Conservation (phyloP, 1,140 invertebrate genomes). For the Heliconius congener region DNA sequence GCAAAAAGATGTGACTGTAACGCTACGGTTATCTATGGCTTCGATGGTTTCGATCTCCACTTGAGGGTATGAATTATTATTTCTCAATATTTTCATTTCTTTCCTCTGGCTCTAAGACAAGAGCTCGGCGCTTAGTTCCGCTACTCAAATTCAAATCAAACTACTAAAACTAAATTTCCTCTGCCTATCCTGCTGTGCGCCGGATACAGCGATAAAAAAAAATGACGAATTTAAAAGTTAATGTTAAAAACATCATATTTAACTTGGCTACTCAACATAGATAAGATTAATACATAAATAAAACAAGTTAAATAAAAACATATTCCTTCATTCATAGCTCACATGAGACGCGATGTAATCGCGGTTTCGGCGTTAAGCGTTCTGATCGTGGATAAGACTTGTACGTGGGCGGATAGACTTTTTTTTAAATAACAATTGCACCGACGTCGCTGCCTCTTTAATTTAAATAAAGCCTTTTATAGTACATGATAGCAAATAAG, state of each 20-base stretch:
- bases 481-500: neutral
- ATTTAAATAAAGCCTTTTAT: neutral
- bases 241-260: too few relatives aligned
- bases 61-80: too few relatives aligned
- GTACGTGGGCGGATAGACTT: conserved; percentile 28
- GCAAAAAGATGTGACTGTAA: too few relatives aligned
- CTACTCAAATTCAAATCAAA: too few relatives aligned
- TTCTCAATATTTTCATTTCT: too few relatives aligned
- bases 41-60: too few relatives aligned
- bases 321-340: conserved; percentile 37
- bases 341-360: conserved; percentile 37
- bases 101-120: too few relatives aligned
- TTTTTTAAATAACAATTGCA: conserved; percentile 20
- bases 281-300: conserved; percentile 15
- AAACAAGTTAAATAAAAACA: conserved; percentile 21
- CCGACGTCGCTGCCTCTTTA: conserved; percentile 19
- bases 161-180: too few relatives aligned
- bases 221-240: too few relatives aligned
- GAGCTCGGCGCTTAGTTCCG: too few relatives aligned
- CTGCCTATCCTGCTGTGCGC: too few relatives aligned
- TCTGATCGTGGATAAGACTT: conserved; percentile 33
- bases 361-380: conserved; percentile 32
- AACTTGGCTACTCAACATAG: neutral
- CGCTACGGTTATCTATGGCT: too few relatives aligned
- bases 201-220: neutral